Evolutionary conservation across 2,888 invertebrate genomes (phyloP).

Genomic region (Mimas tiliae): DNA sequence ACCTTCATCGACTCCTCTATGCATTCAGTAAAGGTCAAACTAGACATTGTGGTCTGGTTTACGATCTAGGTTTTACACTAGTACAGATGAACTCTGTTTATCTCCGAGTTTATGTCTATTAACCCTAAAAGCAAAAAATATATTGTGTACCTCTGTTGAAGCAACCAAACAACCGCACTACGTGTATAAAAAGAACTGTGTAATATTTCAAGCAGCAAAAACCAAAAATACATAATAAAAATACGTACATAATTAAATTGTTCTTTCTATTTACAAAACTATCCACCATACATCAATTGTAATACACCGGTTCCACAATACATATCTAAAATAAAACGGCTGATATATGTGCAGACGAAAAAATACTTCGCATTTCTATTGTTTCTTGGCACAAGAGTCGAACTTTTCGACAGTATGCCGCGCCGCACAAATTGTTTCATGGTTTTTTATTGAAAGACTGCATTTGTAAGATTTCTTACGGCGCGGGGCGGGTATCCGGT

Average conservation of each 20-base stretch:
- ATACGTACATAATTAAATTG: background rate
- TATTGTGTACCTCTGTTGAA: too few species aligned
- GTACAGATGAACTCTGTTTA: background rate
- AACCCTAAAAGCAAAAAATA: background rate
- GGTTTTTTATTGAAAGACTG: slow-evolving; percentile 17
- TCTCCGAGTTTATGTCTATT: background rate
- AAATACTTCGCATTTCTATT: slow-evolving; percentile 15
- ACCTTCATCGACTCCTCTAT: background rate
- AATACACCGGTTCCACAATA: slow-evolving; percentile 11
- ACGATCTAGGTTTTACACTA: background rate
- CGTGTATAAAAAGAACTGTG: background rate
- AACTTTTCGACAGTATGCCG: slow-evolving; percentile 4
- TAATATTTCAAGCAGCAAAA: background rate
- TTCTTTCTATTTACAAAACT: background rate
- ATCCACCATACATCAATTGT: slow-evolving; percentile 4
- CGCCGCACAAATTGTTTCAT: slow-evolving; percentile 15
- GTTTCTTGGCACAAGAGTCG: slow-evolving; percentile 19
- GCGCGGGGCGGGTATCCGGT: background rate
- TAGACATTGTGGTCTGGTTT: background rate
- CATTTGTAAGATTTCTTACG: slow-evolving; percentile 13
- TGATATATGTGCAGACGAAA: slow-evolving; percentile 21
- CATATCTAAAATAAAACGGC: slow-evolving; percentile 25
- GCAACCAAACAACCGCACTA: background rate
- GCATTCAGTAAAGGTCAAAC: background rate
- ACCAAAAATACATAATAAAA: background rate